Conservation (phyloP, 2,113 vertebrate genomes). For the Potamarius usumacintae region DNA sequence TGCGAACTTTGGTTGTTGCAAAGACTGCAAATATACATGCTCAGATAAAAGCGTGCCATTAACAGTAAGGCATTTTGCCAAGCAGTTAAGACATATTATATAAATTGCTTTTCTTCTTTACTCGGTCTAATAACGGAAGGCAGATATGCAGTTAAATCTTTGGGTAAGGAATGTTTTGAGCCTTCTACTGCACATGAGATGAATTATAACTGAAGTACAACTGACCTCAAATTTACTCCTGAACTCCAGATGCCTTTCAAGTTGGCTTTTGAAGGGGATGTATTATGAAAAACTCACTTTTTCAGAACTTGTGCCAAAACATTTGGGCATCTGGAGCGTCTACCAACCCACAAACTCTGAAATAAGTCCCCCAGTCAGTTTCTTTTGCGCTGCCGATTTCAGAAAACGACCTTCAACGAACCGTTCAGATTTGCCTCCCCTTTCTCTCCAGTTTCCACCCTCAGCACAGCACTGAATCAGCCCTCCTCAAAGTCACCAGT, state of each 20-base stretch:
- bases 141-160: neutral
- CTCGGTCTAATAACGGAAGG: neutral
- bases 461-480: no score
- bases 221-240: neutral
- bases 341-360: no score
- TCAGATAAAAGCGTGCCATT: neutral
- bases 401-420: no score
- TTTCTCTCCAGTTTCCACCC: no score
- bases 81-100: neutral
- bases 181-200: neutral
- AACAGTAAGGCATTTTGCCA: neutral
- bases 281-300: no score
- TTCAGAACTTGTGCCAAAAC: no score
- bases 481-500: no score
- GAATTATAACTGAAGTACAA: neutral
- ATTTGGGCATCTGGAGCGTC: no score
- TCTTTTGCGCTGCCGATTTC: no score
- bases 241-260: neutral
- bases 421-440: no score
- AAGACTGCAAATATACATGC: constrained; percentile 2
- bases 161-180: neutral
- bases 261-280: neutral
- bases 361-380: no score
- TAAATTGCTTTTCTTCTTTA: neutral
- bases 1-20: neutral